Conservation (phyloP, 1,140 invertebrate species). For the Drosophila watanabei region DNA sequence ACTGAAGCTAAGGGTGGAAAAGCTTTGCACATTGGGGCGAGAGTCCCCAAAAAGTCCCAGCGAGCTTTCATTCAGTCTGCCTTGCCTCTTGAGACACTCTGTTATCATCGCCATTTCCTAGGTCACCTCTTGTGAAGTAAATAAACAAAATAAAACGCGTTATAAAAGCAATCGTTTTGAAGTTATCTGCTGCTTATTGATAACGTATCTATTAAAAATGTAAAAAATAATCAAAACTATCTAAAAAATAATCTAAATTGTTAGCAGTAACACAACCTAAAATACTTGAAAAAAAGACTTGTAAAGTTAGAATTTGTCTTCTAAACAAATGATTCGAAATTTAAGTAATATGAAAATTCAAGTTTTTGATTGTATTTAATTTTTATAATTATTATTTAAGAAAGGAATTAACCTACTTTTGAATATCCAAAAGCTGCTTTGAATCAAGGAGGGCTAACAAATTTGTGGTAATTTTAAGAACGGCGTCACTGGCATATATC, state of each 20-base stretch:
- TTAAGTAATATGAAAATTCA: background rate
- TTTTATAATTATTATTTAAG: too few species aligned
- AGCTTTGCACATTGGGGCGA: conserved; percentile 64
- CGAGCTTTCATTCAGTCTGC: background rate
- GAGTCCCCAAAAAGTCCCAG: background rate
- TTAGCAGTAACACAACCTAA: background rate
- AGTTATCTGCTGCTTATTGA: background rate
- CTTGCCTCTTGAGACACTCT: background rate
- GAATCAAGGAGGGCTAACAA: conserved; percentile 52
- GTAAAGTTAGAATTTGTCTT: background rate
- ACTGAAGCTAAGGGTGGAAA: conserved; percentile 63
- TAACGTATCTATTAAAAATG: conserved; percentile 7
- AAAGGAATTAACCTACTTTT: background rate
- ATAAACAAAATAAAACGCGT: background rate
- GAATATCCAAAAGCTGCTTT: conserved; percentile 59
- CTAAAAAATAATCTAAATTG: background rate
- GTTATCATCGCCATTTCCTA: background rate
- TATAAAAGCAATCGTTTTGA: background rate
- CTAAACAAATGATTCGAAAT: background rate
- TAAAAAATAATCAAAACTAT: background rate
- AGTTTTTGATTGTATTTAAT: background rate
- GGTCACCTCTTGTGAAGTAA: background rate
- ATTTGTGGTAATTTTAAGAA: conserved; percentile 29
- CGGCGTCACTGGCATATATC: conserved; percentile 37
- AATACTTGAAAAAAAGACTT: background rate